Percentiles rank a stretch among this genome's conserved stretches.
Evolutionary conservation across 2,797 vertebrate species (phyloP).

Genomic region (Petrocephalus schoutedeni): DNA sequence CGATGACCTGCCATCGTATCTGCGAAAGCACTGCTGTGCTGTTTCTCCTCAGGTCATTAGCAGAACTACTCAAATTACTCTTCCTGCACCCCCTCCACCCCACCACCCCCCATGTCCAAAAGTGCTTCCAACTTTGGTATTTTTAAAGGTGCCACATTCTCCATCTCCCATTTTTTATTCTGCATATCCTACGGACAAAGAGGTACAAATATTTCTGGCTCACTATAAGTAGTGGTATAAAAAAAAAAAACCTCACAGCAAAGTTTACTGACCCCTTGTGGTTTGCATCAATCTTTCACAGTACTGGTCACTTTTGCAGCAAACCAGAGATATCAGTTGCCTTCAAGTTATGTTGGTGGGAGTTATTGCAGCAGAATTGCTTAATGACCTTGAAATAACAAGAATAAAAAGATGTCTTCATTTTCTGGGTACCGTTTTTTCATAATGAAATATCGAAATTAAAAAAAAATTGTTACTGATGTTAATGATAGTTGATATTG

Average conservation of each 20-base stretch:
- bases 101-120: constrained; percentile 26
- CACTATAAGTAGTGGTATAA: neutral
- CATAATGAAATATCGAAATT: neutral
- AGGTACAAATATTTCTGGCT: neutral
- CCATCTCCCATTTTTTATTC: constrained; percentile 8
- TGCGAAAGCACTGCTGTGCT: constrained; percentile 87
- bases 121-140: constrained; percentile 40
- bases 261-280: constrained; percentile 7
- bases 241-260: neutral
- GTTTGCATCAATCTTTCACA: constrained; percentile 3
- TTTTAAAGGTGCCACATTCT: constrained; percentile 38
- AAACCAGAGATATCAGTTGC: constrained; percentile 4
- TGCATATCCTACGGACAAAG: neutral
- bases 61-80: constrained; percentile 61
- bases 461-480: neutral
- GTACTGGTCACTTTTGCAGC: neutral
- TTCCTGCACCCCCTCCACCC: constrained; percentile 44
- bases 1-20: constrained; percentile 93
- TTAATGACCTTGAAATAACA: neutral
- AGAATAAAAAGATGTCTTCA: neutral
- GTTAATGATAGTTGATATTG: neutral
- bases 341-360: neutral
- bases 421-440: neutral
- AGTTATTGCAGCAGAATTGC: neutral
- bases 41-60: constrained; percentile 80